These are phyloP conservation scores for Eulemur rubriventer DNA, from an alignment of 2,797 vertebrate genomes.

Conservation along the genomic window DNA sequence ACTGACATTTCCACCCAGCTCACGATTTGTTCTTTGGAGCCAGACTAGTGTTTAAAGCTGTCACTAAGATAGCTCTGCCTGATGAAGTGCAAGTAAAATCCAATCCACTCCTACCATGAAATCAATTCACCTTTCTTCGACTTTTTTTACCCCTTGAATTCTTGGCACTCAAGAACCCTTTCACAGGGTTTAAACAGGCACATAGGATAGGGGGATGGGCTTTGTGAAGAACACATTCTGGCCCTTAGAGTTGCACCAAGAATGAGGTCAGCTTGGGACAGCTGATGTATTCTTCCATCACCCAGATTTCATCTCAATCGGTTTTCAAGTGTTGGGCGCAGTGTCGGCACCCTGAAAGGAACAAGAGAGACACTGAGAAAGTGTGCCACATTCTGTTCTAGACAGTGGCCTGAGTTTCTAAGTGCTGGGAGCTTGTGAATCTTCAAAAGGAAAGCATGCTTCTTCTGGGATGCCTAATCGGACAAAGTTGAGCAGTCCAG, in stretches of 20 bases:
- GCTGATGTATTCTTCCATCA: not conserved
- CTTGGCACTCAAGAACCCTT: slow-evolving; percentile 24
- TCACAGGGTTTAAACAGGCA: not conserved
- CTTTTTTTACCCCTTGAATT: not conserved
- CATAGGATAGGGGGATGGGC: not conserved
- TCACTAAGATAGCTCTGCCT: slow-evolving; percentile 39
- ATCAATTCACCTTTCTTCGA: not conserved
- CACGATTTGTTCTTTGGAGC: slow-evolving; percentile 75
- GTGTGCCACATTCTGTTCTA: not conserved
- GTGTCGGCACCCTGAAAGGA: slow-evolving; percentile 32
- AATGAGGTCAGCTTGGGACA: slow-evolving; percentile 20
- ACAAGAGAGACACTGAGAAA: slow-evolving; percentile 17
- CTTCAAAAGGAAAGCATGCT: slow-evolving; percentile 33
- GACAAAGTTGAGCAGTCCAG: not conserved
- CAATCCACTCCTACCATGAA: not conserved
- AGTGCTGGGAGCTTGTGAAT: slow-evolving; percentile 38
- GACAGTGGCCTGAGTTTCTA: slow-evolving; percentile 29
- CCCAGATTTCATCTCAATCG: not conserved
- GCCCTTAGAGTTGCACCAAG: not conserved
- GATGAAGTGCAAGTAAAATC: slow-evolving; percentile 21
- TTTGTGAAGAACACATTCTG: not conserved
- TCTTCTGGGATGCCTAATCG: slow-evolving; percentile 47
- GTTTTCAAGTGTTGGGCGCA: not conserved
- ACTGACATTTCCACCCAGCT: slow-evolving; percentile 84
- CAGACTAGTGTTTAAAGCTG: slow-evolving; percentile 73